A percentile compares a stretch with the other conserved stretches of the same genome.
These are phyloP conservation scores for Bambusicola thoracicus DNA, from an alignment of 2,113 vertebrate genomes.

Conservation along the genomic window DNA sequence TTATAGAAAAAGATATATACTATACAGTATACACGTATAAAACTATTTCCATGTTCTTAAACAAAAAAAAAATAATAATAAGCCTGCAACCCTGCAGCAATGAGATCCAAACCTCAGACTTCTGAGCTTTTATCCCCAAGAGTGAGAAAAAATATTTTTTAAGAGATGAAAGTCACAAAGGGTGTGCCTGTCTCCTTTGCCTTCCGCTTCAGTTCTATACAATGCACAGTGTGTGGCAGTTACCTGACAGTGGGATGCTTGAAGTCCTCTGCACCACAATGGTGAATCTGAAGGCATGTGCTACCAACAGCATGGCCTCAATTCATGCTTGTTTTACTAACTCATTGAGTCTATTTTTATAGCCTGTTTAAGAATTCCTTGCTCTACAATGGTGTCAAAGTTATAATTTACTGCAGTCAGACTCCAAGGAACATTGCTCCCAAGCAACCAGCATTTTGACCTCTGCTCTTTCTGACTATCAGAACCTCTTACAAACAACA, in stretches of 20 bases:
- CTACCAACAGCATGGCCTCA: conserved; percentile 25
- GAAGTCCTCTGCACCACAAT: conserved; percentile 3
- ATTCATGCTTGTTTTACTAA: conserved; percentile 54
- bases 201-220: conserved; percentile 6
- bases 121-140: background rate
- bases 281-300: conserved; percentile 23
- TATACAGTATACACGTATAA: background rate
- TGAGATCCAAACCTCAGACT: background rate
- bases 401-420: conserved; percentile 16
- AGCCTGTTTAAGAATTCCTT: conserved; percentile 45
- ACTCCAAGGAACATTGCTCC: conserved; percentile 14
- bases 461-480: background rate
- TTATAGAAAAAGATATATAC: background rate
- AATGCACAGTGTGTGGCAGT: background rate
- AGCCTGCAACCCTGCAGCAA: background rate
- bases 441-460: conserved; percentile 40
- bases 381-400: conserved; percentile 32
- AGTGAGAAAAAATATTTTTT: background rate
- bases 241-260: conserved; percentile 28
- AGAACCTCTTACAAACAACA: background rate
- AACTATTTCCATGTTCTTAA: background rate
- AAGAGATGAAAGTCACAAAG: conserved; percentile 26
- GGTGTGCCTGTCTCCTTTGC: conserved; percentile 28
- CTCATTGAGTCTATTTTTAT: conserved; percentile 37
- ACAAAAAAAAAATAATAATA: background rate